These are phyloP conservation scores for Hedya salicella DNA, from an alignment of 2,888 invertebrate genomes.

Conservation along the genomic window DNA sequence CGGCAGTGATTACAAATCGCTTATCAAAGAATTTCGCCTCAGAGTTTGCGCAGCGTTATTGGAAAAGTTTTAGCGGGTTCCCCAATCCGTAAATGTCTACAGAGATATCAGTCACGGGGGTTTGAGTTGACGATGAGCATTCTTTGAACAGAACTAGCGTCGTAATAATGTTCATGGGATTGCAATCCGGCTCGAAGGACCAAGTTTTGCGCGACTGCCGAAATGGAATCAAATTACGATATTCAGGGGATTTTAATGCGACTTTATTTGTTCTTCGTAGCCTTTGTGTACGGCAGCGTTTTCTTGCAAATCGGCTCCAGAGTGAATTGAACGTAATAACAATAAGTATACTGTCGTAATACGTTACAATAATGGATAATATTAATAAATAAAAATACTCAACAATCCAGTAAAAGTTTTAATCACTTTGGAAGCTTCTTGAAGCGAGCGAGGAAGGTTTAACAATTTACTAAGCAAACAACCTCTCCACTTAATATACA, in stretches of 20 bases:
- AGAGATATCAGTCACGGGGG: slow-evolving; percentile 66
- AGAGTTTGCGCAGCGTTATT: slow-evolving; percentile 72
- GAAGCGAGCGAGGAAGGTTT: background rate
- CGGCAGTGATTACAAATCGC: slow-evolving; percentile 78
- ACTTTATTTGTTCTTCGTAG: slow-evolving; percentile 6
- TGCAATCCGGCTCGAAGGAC: slow-evolving; percentile 32
- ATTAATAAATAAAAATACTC: background rate
- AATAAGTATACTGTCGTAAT: too few relatives aligned
- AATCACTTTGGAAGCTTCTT: background rate
- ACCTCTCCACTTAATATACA: slow-evolving; percentile 1
- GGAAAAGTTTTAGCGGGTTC: slow-evolving; percentile 69
- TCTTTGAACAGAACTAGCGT: slow-evolving; percentile 47
- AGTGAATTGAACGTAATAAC: too few relatives aligned
- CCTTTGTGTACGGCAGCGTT: background rate
- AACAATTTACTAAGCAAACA: background rate
- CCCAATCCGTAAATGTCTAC: slow-evolving; percentile 68
- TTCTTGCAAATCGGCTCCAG: too few relatives aligned
- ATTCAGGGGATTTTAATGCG: slow-evolving; percentile 26
- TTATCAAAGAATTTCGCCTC: slow-evolving; percentile 71
- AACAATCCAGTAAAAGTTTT: background rate
- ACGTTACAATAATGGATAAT: background rate
- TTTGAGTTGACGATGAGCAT: slow-evolving; percentile 56
- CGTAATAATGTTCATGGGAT: slow-evolving; percentile 44
- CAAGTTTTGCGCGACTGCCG: slow-evolving; percentile 24
- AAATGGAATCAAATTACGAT: slow-evolving; percentile 30